phyloP scores from a whole-genome alignment of 2,113 vertebrate species.

The Oncorhynchus masou region DNA sequence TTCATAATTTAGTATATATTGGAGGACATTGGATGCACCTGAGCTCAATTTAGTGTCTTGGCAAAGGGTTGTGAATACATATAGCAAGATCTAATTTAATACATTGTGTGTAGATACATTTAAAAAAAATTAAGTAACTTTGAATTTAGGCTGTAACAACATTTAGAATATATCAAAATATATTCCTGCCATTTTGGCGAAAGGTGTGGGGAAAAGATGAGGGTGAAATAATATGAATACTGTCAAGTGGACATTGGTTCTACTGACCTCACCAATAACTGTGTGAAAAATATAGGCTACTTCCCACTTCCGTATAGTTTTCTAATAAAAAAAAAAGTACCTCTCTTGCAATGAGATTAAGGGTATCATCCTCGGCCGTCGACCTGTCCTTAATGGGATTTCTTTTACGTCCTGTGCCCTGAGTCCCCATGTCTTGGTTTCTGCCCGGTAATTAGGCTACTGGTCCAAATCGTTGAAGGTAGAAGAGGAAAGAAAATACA shows the following conservation, averaged over 20 bases:
- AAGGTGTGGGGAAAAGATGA: not conserved
- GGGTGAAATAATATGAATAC: not conserved
- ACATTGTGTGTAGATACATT: no score
- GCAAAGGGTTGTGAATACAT: no score
- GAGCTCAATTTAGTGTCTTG: no score
- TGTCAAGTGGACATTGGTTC: not conserved
- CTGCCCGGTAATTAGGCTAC: not conserved
- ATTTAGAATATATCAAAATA: not conserved
- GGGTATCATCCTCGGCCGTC: conserved; percentile 88
- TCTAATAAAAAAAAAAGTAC: conserved; percentile 60
- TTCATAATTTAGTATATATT: no score
- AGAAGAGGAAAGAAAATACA: not conserved
- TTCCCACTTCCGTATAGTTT: not conserved
- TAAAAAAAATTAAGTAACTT: no score
- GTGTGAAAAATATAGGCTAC: not conserved
- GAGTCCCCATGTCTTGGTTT: conserved; percentile 81
- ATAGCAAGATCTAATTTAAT: no score
- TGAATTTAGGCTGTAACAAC: no score
- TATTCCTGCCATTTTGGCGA: not conserved
- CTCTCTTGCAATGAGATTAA: conserved; percentile 90
- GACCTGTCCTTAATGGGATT: conserved; percentile 84
- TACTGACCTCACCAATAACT: not conserved
- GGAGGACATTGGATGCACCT: no score
- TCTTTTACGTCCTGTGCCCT: conserved; percentile 85
- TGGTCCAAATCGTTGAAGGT: conserved; percentile 8